phyloP scores from a whole-genome alignment of 2,113 vertebrate genomes.

The Ageneiosus marmoratus region DNA sequence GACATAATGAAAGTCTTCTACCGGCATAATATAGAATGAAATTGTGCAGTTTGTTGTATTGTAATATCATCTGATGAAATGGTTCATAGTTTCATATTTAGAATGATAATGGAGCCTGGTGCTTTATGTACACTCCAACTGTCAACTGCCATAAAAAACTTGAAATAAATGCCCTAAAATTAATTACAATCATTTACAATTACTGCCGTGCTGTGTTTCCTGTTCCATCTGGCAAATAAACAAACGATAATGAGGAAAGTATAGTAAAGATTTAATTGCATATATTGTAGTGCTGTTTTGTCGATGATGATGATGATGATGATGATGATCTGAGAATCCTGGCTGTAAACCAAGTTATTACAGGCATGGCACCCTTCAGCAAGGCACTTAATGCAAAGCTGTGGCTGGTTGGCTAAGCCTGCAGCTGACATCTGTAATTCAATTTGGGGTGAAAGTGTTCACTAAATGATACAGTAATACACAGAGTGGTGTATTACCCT shows the following conservation, averaged over 20 bases:
- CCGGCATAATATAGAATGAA: too few relatives aligned
- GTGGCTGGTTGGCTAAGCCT: neutral
- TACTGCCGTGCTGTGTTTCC: neutral
- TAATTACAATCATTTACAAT: neutral
- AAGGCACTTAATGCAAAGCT: conserved; percentile 28
- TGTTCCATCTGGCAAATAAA: neutral
- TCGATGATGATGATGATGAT: conserved; percentile 3
- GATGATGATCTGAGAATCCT: neutral
- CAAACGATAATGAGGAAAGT: neutral
- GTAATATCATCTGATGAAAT: neutral
- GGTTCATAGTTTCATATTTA: too few relatives aligned
- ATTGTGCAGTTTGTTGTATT: neutral
- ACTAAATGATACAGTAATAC: neutral
- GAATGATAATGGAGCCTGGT: neutral
- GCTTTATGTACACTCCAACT: neutral
- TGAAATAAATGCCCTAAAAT: neutral
- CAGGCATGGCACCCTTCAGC: conserved; percentile 24
- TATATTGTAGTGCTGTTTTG: conserved; percentile 11
- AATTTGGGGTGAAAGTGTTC: conserved; percentile 30
- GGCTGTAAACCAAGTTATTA: conserved; percentile 30
- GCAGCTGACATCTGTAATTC: conserved; percentile 33
- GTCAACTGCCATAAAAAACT: neutral
- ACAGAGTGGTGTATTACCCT: conserved; percentile 5
- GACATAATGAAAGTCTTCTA: neutral
- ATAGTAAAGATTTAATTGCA: neutral